Percentiles rank a stretch among this genome's conserved stretches.
phyloP scores from a whole-genome alignment of 2,113 vertebrate genomes.

The Sclerurus mexicanus region DNA sequence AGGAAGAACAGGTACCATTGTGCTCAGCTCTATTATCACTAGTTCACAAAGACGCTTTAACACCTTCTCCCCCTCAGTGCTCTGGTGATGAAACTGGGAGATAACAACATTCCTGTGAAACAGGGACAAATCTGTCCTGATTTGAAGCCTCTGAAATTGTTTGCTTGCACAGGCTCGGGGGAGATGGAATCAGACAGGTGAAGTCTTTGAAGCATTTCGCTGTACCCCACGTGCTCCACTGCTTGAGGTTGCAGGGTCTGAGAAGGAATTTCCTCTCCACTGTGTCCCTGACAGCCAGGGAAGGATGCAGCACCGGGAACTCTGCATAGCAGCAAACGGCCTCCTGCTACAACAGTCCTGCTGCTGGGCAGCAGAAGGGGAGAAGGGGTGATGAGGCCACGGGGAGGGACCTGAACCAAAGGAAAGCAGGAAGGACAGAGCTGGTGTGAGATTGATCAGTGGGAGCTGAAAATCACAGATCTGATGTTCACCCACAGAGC shows the following conservation, averaged over 20 bases:
- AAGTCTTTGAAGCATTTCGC: not conserved
- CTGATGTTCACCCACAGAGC: not conserved
- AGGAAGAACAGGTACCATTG: not conserved
- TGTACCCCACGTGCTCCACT: not conserved
- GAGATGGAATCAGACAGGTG: not conserved
- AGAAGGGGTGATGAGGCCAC: accelerated
- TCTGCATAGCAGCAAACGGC: not conserved
- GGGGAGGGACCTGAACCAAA: not conserved
- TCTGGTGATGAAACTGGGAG: not conserved
- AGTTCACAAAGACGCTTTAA: not conserved
- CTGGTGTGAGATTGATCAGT: accelerated
- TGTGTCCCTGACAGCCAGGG: not conserved
- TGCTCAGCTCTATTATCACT: not conserved
- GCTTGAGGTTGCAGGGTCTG: not conserved
- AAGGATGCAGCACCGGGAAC: not conserved
- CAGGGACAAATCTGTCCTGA: not conserved
- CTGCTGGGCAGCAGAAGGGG: not conserved
- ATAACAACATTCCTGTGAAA: not conserved
- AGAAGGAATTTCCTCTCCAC: not conserved
- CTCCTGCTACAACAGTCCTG: not conserved
- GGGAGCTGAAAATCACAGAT: not conserved
- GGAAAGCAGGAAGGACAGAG: not conserved
- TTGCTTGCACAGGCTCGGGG: not conserved
- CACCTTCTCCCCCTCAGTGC: not conserved
- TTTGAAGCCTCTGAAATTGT: not conserved